Conservation (phyloP, 2,797 vertebrate species). For the Hybognathus amarus region DNA sequence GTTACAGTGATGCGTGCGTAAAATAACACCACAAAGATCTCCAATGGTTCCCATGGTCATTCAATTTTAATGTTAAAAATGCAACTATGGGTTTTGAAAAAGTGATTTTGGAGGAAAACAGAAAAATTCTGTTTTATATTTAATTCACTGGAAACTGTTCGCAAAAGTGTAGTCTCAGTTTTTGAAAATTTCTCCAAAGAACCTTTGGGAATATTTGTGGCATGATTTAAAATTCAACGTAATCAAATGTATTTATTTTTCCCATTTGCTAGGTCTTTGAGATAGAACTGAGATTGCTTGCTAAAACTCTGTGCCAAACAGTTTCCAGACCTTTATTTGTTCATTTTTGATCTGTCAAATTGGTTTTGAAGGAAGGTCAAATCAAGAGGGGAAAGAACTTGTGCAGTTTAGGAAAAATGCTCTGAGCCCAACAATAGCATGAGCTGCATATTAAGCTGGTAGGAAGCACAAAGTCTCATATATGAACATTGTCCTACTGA, state of each 20-base stretch:
- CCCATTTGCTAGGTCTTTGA: constrained; percentile 46
- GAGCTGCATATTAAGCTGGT: background rate
- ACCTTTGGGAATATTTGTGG: constrained; percentile 1
- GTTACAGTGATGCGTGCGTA: background rate
- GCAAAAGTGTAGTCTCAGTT: constrained; percentile 54
- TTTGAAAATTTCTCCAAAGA: constrained; percentile 8
- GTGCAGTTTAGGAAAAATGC: background rate
- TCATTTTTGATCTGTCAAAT: constrained; percentile 27
- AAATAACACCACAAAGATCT: background rate
- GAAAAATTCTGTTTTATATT: constrained; percentile 45
- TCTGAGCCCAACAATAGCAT: background rate
- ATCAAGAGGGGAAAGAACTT: background rate
- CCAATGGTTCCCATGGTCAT: background rate
- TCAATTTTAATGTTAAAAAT: constrained; percentile 3
- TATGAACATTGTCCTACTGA: background rate
- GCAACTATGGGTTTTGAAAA: background rate
- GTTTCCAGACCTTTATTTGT: constrained; percentile 20
- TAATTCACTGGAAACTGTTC: constrained; percentile 68
- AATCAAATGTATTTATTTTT: constrained; percentile 69
- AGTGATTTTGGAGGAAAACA: background rate
- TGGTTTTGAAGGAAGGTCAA: background rate
- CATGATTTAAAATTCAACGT: constrained; percentile 33
- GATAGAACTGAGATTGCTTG: constrained; percentile 41
- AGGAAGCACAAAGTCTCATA: background rate
- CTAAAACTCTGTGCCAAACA: constrained; percentile 19